These are phyloP conservation scores for Poeciliopsis occidentalis DNA, from an alignment of 2,113 vertebrate genomes.

Conservation along the genomic window DNA sequence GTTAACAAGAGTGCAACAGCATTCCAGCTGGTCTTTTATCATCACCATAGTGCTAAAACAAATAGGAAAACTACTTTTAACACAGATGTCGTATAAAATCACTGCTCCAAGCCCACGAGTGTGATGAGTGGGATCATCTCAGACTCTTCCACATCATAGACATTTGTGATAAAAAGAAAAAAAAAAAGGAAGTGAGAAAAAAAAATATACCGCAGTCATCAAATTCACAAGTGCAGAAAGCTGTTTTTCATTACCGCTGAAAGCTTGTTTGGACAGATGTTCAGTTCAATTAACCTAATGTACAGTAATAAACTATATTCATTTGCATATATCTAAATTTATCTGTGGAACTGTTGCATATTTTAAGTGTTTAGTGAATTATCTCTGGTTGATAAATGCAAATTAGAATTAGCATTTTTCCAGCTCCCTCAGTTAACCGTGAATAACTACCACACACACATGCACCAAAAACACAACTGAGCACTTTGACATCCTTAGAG, in stretches of 20 bases:
- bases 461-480: constrained; percentile 27
- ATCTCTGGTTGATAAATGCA: neutral
- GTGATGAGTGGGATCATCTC: neutral
- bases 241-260: constrained; percentile 58
- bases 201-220: neutral
- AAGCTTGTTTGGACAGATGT: constrained; percentile 38
- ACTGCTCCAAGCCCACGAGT: neutral
- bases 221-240: constrained; percentile 9
- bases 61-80: neutral
- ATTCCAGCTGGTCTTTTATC: neutral
- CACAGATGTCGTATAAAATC: neutral
- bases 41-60: neutral
- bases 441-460: constrained; percentile 8
- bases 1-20: too few relatives aligned
- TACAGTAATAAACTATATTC: constrained; percentile 20
- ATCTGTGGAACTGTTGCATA: constrained; percentile 8
- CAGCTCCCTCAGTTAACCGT: neutral
- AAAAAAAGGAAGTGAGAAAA: neutral
- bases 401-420: neutral
- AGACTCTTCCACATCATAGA: neutral
- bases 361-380: constrained; percentile 11
- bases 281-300: constrained; percentile 39
- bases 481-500: constrained; percentile 27
- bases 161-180: neutral
- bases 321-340: constrained; percentile 8